These are phyloP conservation scores for Tuberolachnus salignus DNA, from an alignment of 2,888 invertebrate species.

Conservation along the genomic window DNA sequence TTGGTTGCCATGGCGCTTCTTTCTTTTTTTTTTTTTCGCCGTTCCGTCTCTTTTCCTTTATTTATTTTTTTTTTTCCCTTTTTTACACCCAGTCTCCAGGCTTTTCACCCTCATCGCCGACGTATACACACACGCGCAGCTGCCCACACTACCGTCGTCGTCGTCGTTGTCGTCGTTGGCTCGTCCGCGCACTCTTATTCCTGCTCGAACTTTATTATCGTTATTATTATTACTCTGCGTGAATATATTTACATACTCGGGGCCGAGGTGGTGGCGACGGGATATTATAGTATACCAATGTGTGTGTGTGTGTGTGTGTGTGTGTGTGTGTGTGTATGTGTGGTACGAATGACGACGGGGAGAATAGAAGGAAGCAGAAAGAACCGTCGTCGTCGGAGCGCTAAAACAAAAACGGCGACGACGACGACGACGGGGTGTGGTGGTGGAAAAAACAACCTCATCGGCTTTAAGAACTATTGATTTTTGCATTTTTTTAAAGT, in stretches of 20 bases:
- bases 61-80: slow-evolving; percentile 4
- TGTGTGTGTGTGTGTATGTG: too few species aligned
- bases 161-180: too few species aligned
- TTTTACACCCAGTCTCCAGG: not conserved
- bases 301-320: too few species aligned
- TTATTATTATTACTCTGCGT: slow-evolving; percentile 49
- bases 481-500: slow-evolving; percentile 55
- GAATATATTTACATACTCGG: slow-evolving; percentile 51
- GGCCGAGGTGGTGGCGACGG: not conserved
- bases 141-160: slow-evolving; percentile 9
- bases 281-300: not conserved
- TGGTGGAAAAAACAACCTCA: slow-evolving; percentile 54
- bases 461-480: slow-evolving; percentile 56
- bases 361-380: slow-evolving; percentile 39
- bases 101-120: slow-evolving; percentile 5
- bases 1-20: slow-evolving; percentile 54
- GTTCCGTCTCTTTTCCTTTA: not conserved
- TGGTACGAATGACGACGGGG: not conserved
- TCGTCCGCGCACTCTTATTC: not conserved
- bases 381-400: slow-evolving; percentile 33
- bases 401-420: slow-evolving; percentile 50
- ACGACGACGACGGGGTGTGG: not conserved
- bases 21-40: slow-evolving; percentile 10
- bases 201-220: slow-evolving; percentile 12
- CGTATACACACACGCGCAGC: slow-evolving; percentile 9